Evolutionary conservation across 2,797 vertebrate genomes (phyloP).

Genomic region (Glyptemys insculpta): DNA sequence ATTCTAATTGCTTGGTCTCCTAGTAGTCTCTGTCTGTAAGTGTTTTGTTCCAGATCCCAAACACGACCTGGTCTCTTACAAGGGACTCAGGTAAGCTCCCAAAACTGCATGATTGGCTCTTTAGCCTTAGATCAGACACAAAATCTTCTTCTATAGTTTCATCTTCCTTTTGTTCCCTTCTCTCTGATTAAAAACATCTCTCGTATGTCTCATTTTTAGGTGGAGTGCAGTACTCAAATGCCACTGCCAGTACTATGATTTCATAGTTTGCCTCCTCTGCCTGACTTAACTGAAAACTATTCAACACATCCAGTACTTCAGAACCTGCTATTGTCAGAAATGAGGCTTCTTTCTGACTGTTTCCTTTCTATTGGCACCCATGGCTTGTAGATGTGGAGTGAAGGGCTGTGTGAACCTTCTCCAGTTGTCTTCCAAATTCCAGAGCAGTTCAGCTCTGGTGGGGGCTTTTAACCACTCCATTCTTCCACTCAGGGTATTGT

Average conservation of each 20-base stretch:
- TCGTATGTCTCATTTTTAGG: background rate
- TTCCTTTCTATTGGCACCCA: background rate
- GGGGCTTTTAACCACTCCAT: background rate
- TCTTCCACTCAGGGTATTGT: background rate
- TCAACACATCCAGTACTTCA: background rate
- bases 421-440: background rate
- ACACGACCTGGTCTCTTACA: background rate
- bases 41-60: background rate
- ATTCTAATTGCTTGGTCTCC: background rate
- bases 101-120: background rate
- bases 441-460: background rate
- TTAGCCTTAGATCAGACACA: background rate
- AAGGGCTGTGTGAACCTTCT: background rate
- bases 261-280: background rate
- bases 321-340: background rate
- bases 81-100: background rate
- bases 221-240: background rate
- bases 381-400: background rate
- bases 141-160: background rate
- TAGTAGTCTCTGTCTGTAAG: background rate
- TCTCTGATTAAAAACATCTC: background rate
- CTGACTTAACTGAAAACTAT: background rate
- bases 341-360: background rate
- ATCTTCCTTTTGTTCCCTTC: background rate
- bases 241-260: background rate